Evolutionary conservation across 2,113 vertebrate genomes (phyloP).

Genomic region (Hippocampus abdominalis): DNA sequence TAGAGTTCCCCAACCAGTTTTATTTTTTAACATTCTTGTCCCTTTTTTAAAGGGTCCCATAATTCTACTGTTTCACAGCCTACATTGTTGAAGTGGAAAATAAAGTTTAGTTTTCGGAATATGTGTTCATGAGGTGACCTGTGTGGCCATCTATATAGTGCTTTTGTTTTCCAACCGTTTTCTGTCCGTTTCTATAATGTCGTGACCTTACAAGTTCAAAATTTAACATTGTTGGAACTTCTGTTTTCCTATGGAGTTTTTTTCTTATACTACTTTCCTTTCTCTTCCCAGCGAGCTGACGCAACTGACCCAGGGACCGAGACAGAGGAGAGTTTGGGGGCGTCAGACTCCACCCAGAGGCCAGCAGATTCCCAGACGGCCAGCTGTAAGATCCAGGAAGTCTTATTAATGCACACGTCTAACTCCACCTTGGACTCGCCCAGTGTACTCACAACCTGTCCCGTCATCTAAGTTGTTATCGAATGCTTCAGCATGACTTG

Average conservation of each 20-base stretch:
- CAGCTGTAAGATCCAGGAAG: constrained; percentile 78
- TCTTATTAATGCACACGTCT: constrained; percentile 18
- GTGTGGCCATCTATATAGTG: background rate
- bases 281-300: constrained; percentile 80
- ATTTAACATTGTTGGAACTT: background rate
- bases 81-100: background rate
- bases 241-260: background rate
- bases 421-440: constrained; percentile 30
- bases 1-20: background rate
- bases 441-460: constrained; percentile 29
- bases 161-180: background rate
- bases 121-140: background rate
- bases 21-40: background rate
- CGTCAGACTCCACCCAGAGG: constrained; percentile 86
- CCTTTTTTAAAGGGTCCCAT: background rate
- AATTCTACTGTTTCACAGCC: background rate
- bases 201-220: background rate
- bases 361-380: constrained; percentile 86
- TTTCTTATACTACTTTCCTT: background rate
- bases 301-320: constrained; percentile 91
- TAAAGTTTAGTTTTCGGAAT: too few relatives aligned
- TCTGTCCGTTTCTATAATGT: background rate
- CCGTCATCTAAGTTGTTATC: constrained; percentile 42
- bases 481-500: constrained; percentile 22
- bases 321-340: constrained; percentile 91